phyloP scores from a whole-genome alignment of 2,797 vertebrate species.

The Typhlichthys eigenmanni region DNA sequence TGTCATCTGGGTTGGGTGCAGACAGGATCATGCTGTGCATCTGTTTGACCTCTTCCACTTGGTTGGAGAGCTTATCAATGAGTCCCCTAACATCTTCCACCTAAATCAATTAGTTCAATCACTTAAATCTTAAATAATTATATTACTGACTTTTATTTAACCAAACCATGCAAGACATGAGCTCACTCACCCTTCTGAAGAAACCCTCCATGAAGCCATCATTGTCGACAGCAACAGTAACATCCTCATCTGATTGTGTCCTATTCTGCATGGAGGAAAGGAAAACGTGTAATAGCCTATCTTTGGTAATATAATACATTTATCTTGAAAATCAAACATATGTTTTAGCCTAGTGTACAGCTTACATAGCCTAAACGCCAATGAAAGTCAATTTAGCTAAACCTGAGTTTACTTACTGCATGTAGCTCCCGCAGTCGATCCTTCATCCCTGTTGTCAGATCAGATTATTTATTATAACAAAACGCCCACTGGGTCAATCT shows the following conservation, averaged over 20 bases:
- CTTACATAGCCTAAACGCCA: too few species aligned
- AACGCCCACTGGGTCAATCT: constrained; percentile 32
- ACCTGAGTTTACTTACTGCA: constrained; percentile 68
- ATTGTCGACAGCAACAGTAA: constrained; percentile 78
- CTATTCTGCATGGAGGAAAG: constrained; percentile 69
- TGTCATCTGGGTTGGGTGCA: constrained; percentile 89
- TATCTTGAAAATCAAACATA: neutral
- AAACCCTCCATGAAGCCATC: constrained; percentile 93
- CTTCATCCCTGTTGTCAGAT: constrained; percentile 72
- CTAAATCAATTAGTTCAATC: constrained; percentile 56
- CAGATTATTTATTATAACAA: constrained; percentile 11
- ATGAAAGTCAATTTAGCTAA: neutral
- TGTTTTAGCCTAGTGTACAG: neutral
- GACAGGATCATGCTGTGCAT: constrained; percentile 93
- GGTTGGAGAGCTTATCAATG: constrained; percentile 83
- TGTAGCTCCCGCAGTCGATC: constrained; percentile 81
- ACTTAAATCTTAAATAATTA: neutral
- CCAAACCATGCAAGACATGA: neutral
- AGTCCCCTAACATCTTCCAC: constrained; percentile 88
- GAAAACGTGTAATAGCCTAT: neutral
- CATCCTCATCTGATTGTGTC: constrained; percentile 82
- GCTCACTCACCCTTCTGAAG: constrained; percentile 84
- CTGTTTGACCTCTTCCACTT: constrained; percentile 91
- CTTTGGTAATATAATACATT: too few species aligned
- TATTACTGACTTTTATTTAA: neutral